Percentiles rank a stretch among this genome's conserved stretches.
phyloP scores from a whole-genome alignment of 2,888 invertebrate species.

The Dioctria rufipes region DNA sequence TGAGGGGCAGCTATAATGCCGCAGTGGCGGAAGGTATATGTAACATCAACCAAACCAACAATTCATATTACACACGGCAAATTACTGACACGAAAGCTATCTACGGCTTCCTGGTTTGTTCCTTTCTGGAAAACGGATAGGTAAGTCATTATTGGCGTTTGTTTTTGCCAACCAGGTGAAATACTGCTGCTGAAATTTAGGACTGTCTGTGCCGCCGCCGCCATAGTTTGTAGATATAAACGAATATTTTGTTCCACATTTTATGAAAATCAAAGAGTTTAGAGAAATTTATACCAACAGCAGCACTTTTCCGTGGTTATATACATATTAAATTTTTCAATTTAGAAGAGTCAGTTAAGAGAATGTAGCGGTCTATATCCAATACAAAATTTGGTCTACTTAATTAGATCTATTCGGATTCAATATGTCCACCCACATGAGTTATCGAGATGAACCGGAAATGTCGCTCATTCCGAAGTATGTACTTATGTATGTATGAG shows the following conservation, averaged over 20 bases:
- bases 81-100: slow-evolving; percentile 58
- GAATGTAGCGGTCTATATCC: background rate
- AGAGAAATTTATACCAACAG: background rate
- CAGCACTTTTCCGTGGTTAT: background rate
- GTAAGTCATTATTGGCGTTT: slow-evolving; percentile 34
- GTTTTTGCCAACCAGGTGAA: slow-evolving; percentile 29
- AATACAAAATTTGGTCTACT: slow-evolving; percentile 7
- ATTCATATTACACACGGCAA: slow-evolving; percentile 49
- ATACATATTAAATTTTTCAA: background rate
- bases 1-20: slow-evolving; percentile 31
- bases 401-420: slow-evolving; percentile 34
- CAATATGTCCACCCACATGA: slow-evolving; percentile 22
- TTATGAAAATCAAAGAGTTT: background rate
- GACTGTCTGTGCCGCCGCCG: background rate
- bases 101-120: slow-evolving; percentile 55
- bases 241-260: background rate
- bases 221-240: background rate
- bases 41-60: slow-evolving; percentile 57
- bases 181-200: slow-evolving; percentile 25
- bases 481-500: background rate
- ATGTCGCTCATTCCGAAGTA: slow-evolving; percentile 24
- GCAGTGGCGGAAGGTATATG: slow-evolving; percentile 42
- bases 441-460: slow-evolving; percentile 27
- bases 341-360: slow-evolving; percentile 6
- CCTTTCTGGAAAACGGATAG: slow-evolving; percentile 48